A percentile compares a stretch with the other conserved stretches of the same genome.
Conservation (phyloP, 2,113 vertebrate species). For the Misgurnus mizolepis region DNA sequence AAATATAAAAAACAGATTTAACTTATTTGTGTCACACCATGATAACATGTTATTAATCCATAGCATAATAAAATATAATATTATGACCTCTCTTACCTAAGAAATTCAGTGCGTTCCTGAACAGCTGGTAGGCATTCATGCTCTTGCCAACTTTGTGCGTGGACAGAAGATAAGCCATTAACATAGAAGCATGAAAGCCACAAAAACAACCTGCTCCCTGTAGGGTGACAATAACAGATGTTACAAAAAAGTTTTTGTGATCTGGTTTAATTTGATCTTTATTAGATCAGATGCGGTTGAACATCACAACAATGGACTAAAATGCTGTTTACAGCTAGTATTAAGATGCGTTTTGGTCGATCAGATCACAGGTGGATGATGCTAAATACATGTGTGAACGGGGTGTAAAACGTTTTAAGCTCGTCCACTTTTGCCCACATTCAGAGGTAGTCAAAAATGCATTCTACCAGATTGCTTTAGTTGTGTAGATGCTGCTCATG, state of each 20-base stretch:
- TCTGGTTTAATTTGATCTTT: background rate
- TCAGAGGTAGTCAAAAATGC: too few relatives aligned
- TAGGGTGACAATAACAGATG: background rate
- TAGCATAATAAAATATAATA: background rate
- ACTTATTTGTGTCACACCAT: background rate
- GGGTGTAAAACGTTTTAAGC: too few relatives aligned
- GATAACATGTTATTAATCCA: background rate
- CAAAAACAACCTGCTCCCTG: constrained; percentile 81
- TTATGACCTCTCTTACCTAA: constrained; percentile 76
- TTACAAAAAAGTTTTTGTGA: background rate
- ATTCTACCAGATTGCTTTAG: too few relatives aligned
- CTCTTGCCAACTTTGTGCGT: constrained; percentile 84
- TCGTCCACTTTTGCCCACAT: too few relatives aligned
- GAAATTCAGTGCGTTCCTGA: constrained; percentile 90
- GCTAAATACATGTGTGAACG: too few relatives aligned
- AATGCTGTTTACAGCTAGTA: too few relatives aligned
- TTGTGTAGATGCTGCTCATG: too few relatives aligned
- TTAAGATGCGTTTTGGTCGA: too few relatives aligned
- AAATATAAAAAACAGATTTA: constrained; percentile 16
- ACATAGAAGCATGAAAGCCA: constrained; percentile 90
- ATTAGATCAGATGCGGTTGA: too few relatives aligned
- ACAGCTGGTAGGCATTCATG: constrained; percentile 94
- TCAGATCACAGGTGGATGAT: too few relatives aligned
- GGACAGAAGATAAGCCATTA: constrained; percentile 85
- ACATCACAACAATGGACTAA: too few relatives aligned